A percentile compares a stretch with the other conserved stretches of the same genome.
Evolutionary conservation across 2,888 invertebrate genomes (phyloP).

Genomic region (Stramonita haemastoma): DNA sequence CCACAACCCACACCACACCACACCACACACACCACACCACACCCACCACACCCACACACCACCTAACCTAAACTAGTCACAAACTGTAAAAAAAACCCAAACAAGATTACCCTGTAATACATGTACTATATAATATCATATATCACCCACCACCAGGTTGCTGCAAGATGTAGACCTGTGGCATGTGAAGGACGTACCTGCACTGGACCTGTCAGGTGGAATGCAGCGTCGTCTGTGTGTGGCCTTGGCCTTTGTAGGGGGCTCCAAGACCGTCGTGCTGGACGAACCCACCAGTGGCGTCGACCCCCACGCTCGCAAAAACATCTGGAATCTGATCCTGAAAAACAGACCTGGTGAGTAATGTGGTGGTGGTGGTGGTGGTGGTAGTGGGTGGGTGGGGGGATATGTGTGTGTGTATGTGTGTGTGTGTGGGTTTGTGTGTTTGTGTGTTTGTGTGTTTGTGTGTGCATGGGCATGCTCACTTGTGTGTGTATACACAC

Average conservation of each 20-base stretch:
- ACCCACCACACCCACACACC: not conserved
- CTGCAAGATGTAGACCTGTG: conserved; percentile 74
- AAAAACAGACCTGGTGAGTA: conserved; percentile 66
- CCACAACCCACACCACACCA: not conserved
- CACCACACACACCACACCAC: not conserved
- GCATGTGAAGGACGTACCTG: conserved; percentile 67
- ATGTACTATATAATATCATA: not conserved
- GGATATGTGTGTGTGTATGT: not conserved
- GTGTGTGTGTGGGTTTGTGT: not conserved
- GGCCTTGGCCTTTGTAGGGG: conserved; percentile 78
- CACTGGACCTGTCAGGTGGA: conserved; percentile 76
- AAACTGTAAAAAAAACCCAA: not conserved
- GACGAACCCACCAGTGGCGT: conserved; percentile 65
- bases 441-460: not conserved
- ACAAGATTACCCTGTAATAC: not conserved
- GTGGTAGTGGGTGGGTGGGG: not conserved
- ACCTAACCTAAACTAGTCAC: not conserved
- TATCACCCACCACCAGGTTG: conserved; percentile 55
- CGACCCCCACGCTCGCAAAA: conserved; percentile 77
- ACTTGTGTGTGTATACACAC: not conserved
- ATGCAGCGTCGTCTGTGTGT: conserved; percentile 78
- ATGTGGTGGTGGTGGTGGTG: no score
- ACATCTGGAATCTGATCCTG: conserved; percentile 73
- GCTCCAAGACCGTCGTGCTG: conserved; percentile 75
- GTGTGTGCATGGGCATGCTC: not conserved